Base-by-base conservation (phyloP, 2,113 vertebrate genomes). In the Tinamus guttatus region DNA sequence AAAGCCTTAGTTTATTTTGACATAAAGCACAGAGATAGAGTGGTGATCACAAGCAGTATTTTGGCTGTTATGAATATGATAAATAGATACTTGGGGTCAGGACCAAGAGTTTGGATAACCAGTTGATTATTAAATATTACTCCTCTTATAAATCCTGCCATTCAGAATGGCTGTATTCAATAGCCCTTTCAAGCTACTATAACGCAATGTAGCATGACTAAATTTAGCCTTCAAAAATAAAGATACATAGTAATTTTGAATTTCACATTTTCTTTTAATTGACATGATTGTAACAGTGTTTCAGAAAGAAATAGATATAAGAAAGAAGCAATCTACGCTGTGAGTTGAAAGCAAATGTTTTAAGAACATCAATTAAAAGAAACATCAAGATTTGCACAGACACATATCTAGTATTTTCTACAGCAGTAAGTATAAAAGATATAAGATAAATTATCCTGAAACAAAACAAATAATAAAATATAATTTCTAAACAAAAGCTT, bases 21-120 rank as follows among this genome's bases (percentile, higher is more conserved):
- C 10, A 69, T 18, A 4, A 40, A 49, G 8, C 20, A 69, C 3
- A 12, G 7, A 75, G 40, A 80, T 68, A 92, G 34, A n/a, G 43
- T 25, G 22, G 59, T 54, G 16, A 90, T 13, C 13, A 64, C 2
- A 6, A 75, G 60, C 25, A 30, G 11, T 27, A 89, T 8, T 11
- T 81, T 60, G 38, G 11, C 28, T 83, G 20, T 51, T 36, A 90
- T 56, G 51, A 84, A 45, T 36, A 43, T 56, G 24, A 62, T 27
- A 47, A 18, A 2, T 11, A 83, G 14, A 63, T 5, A 34, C 2
- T 62, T 12, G 1, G 3, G 6, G 30, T 9, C 4, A 47, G 9
- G 24, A 67, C 22, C 17, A 65, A 81, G 32, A 51, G 24, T 49
- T 0, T 0, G 0, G 9, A 28, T n/a, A 90, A 90, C 38, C 5